phyloP scores from a whole-genome alignment of 2,797 vertebrate species.

The Menidia menidia region DNA sequence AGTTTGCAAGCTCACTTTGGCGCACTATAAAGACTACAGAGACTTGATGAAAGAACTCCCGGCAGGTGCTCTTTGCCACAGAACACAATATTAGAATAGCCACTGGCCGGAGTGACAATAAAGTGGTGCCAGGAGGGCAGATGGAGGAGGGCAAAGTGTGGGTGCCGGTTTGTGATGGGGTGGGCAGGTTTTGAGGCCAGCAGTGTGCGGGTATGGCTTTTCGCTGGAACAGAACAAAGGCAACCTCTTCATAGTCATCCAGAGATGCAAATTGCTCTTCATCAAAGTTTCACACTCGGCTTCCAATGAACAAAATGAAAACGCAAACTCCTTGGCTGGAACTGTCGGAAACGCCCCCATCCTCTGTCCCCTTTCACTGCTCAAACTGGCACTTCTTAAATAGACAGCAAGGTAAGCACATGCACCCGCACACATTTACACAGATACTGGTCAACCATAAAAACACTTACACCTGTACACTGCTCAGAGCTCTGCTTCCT shows the following conservation, averaged over 20 bases:
- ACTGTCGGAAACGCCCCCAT: conserved; percentile 59
- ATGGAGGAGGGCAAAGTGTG: conserved; percentile 67
- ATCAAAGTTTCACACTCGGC: conserved; percentile 82
- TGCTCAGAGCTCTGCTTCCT: conserved; percentile 34
- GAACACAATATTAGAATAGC: conserved; percentile 68
- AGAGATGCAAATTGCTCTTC: conserved; percentile 81
- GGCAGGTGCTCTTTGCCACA: conserved; percentile 78
- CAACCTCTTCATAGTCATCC: conserved; percentile 77
- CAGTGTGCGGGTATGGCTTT: conserved; percentile 72
- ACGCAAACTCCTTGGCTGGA: conserved; percentile 55
- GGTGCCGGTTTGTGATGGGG: conserved; percentile 56
- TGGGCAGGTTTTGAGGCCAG: conserved; percentile 59
- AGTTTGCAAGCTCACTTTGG: conserved; percentile 41
- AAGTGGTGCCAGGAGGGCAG: conserved; percentile 67
- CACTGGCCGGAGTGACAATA: conserved; percentile 46
- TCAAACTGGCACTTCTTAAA: conserved; percentile 53
- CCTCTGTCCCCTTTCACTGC: conserved; percentile 51
- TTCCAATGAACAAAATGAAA: conserved; percentile 77
- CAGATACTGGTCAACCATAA: conserved; percentile 37
- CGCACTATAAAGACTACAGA: conserved; percentile 48
- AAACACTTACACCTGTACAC: conserved; percentile 23
- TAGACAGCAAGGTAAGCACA: conserved; percentile 60
- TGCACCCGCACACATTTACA: conserved; percentile 35
- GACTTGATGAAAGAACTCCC: conserved; percentile 71
- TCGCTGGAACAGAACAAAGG: conserved; percentile 73